Base-by-base conservation (phyloP, 2,797 vertebrate species). In the Microctenopoma steveboyesi region DNA sequence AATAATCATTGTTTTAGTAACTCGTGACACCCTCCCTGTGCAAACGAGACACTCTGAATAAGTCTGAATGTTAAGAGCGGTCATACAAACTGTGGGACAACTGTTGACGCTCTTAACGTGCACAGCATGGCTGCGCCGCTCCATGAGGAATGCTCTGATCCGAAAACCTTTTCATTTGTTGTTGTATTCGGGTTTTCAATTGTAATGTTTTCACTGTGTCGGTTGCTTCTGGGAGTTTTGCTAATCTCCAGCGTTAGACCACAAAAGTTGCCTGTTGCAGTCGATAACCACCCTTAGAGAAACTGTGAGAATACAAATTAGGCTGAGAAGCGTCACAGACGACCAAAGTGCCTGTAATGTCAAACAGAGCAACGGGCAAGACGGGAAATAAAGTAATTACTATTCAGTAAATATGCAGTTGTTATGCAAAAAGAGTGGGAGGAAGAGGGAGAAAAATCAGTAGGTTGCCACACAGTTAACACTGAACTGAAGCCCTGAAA, bases 401-500 rank as follows among this genome's bases (percentile, higher is more conserved):
- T 75, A 76, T 82, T 84, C 64, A 77, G 69, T 77, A 63, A 76
- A 80, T 74, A 81, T 5, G n/a, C 43, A 46, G 43, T 18, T 69
- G 75, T 77, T 83, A 80, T 79, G 74, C 65, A 75, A 64, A 80
- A 57, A 64, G 63, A 80, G 84, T 35, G 65, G 78, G 76, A 70
- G 60, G 68, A 82, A 57, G 45, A 68, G n/a, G 25, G 16, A 46
- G 14, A 22, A 37, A 50, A 81, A 78, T 77, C 64, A 86, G 78
- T 55, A 39, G 43, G 66, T 35, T 85, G 83, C 60, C 72, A 73
- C 80, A 83, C 64, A 83, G 69, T 82, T 81, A 79, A 74, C 53
- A 78, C 49, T 76, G 81, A 78, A 74, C 55, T 54, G 69, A 89
- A 85, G 75, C 69, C 84, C 90, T 90, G 86, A 65, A 89, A 90